Evolutionary conservation across 2,797 vertebrate genomes (phyloP), one percentile per base, ranked within the genome.

Genomic region (Austrolebias charrua): DNA sequence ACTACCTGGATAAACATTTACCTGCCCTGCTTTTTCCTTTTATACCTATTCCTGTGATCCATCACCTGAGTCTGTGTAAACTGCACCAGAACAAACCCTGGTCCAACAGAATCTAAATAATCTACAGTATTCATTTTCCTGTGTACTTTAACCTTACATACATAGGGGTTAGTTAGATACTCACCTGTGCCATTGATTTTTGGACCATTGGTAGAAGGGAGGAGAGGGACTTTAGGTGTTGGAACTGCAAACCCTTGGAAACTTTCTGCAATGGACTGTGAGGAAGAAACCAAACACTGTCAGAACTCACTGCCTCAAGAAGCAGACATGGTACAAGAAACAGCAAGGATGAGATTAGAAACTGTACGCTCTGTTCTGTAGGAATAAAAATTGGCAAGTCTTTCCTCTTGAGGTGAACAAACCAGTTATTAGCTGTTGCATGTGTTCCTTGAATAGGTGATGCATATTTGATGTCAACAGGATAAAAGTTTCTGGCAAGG

Each of bases 171-270:
- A 24, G 47, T 53, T 55, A 28, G 46, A 61, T 7, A 4, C 77
- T 92, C 76, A 93, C 93, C 88, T 90, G 84, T 80, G 20, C 85
- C 78, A 0, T 86, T 90, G 75, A 63, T 64, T 70, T 88, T 87
- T 56, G 79, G 65, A 69, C 82, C 79, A 4, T 60, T 86, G 77
- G 73, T 9, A 6, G 75, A 48, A 0, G 88, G 81, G 2, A 92
- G 76, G 58, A 88, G n/a, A 8, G 93, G 93, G 42, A 93, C 92
- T 55, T 74, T 93, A 2, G 93, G 93, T 40, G 91, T 93, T 24
- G 93, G 92, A 55, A 94, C 93, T 0, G 91, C 88, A 79, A 87
- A 89, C 16, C 86, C 91, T 24, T 92, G 89, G 53, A 89, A 79
- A 69, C 49, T 76, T 2, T 94, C 92, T 43, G 75, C 66, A 0